phyloP scores from a whole-genome alignment of 1,140 invertebrate species.

The Nebria ingens region DNA sequence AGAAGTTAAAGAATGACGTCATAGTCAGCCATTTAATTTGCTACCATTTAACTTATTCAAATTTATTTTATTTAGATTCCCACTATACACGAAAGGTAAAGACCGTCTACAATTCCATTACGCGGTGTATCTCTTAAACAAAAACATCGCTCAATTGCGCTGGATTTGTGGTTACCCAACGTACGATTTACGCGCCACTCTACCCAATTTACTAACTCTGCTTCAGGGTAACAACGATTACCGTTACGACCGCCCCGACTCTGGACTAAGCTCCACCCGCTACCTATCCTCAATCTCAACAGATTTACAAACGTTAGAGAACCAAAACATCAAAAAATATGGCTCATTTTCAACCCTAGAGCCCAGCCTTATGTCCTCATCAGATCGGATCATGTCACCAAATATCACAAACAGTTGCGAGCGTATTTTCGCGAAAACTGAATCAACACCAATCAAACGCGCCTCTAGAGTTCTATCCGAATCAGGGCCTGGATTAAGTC shows the following conservation, averaged over 20 bases:
- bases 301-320: constrained; percentile 1
- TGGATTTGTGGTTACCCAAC: constrained; percentile 61
- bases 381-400: neutral
- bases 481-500: constrained; percentile 22
- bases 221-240: constrained; percentile 28
- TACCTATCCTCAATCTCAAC: constrained; percentile 8
- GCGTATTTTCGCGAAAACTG: neutral
- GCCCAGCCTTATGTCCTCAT: neutral
- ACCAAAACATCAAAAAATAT: constrained; percentile 2
- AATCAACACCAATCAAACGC: constrained; percentile 4
- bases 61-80: constrained; percentile 50
- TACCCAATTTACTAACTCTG: constrained; percentile 58
- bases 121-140: constrained; percentile 77
- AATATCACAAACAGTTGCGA: neutral
- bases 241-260: constrained; percentile 16
- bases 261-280: constrained; percentile 17
- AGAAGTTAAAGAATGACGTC: neutral
- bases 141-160: constrained; percentile 74
- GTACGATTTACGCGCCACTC: constrained; percentile 56
- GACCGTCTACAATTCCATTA: constrained; percentile 67
- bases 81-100: constrained; percentile 63
- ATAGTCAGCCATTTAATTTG: neutral
- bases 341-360: neutral
- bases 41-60: constrained; percentile 7
- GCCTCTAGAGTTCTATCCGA: neutral